Base-by-base conservation (phyloP, 2,888 invertebrate genomes). In the Epinotia nisella region DNA sequence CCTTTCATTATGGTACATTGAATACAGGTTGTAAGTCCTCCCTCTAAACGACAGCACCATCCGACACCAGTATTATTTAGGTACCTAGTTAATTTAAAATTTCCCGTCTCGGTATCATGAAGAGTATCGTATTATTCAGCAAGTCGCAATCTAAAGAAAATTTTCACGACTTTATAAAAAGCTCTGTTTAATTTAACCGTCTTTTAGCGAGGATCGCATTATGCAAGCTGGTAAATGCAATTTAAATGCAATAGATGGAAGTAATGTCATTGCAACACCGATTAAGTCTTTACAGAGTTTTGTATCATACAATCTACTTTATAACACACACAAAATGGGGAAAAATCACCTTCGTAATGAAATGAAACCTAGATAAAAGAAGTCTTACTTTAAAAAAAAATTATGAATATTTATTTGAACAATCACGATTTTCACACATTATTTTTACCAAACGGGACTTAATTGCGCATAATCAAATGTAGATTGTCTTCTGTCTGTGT, bases 131-230 rank as follows among this genome's bases (percentile, higher is more conserved):
- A 60, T 60, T 53, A 61, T 39, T 39, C 51, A 53, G 61, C 69
- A 24, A 61, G 51, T 51, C 69, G 39, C 21, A 41, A 58, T 49
- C 58, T 58, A 41, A 61, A 69, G 59, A 60, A 60, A 56, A 60
- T 60, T 59, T 69, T 53, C 53, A 61, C 51, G 51, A 60, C 53
- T 55, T 61, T 61, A 53, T 60, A 60, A 69, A 69, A 68, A 68
- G 39, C 51, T 59, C 29, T 59, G 51, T 68, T 60, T 68, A 59
- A 69, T 69, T 41, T 61, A 21, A 35, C 24, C 51, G 53, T 69
- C 41, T 41, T 55, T 61, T 61, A 69, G 69, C 60, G 53, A n/a
- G 68, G 17, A 60, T 61, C 13, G 60, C 60, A 53, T 61, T 69
- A 69, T 69, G 39, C 53, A 61, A 69, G 58, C 49, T 62, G 24